A percentile compares a stretch with the other conserved stretches of the same genome.
Evolutionary conservation across 2,113 vertebrate genomes (phyloP).

Genomic region (Engraulis encrasicolus): DNA sequence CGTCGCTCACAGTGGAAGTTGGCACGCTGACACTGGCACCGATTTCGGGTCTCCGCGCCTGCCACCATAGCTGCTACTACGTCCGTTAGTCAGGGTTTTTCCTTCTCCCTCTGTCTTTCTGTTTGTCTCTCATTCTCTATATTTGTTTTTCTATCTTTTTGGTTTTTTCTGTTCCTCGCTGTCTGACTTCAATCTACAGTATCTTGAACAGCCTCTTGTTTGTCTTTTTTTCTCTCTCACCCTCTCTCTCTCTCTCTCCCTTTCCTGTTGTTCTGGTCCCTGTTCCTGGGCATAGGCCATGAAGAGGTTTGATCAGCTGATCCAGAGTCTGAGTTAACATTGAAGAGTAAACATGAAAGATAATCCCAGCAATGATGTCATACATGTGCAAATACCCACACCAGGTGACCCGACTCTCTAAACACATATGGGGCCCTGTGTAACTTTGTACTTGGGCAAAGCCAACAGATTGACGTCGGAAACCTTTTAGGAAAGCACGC

Average conservation of each 20-base stretch:
- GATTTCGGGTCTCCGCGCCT: neutral
- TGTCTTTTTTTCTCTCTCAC: neutral
- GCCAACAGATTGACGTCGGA: neutral
- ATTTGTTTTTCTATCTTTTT: no score
- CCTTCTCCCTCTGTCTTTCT: neutral
- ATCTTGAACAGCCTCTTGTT: no score
- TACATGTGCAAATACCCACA: neutral
- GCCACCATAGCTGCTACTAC: neutral
- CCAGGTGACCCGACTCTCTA: conserved; percentile 3
- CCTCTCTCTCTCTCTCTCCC: neutral
- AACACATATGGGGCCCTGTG: neutral
- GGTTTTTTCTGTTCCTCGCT: neutral
- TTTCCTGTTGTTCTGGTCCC: no score
- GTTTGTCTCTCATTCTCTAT: neutral
- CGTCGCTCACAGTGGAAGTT: conserved; percentile 8
- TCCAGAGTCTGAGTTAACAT: neutral
- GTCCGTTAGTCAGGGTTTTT: neutral
- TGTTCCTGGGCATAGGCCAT: neutral
- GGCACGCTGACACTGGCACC: neutral
- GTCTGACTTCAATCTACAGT: no score
- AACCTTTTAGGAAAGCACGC: neutral
- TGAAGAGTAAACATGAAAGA: neutral
- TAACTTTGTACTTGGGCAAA: neutral
- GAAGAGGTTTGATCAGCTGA: neutral
- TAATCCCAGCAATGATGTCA: neutral